phyloP scores from a whole-genome alignment of 1,140 invertebrate species.

The Drosophila ercepeae region DNA sequence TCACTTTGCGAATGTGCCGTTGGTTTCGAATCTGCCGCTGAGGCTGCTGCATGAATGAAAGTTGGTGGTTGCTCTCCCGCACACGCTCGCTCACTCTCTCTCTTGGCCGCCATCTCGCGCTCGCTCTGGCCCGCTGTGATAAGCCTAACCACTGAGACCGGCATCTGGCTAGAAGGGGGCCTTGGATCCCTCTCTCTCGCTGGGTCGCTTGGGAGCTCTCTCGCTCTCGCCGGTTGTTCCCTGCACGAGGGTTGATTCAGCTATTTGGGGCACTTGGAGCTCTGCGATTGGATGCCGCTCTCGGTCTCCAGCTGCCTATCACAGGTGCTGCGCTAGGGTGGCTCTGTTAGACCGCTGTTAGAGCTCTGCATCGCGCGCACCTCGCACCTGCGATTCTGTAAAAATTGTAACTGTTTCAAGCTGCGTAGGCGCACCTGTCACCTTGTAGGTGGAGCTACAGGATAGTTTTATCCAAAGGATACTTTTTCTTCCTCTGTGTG shows the following conservation, averaged over 20 bases:
- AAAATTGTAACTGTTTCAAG: not conserved
- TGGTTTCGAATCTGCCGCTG: not conserved
- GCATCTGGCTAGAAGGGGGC: not conserved
- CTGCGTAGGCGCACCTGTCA: conserved; percentile 51
- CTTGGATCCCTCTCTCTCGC: conserved; percentile 16
- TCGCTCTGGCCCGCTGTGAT: conserved; percentile 10
- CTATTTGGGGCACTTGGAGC: conserved; percentile 53
- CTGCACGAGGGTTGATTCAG: conserved; percentile 70
- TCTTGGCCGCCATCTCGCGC: conserved; percentile 54
- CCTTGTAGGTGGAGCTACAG: conserved; percentile 37
- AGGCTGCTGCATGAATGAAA: conserved; percentile 3
- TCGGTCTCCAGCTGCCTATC: conserved; percentile 61
- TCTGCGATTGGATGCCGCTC: conserved; percentile 62
- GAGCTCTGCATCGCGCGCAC: conserved; percentile 13
- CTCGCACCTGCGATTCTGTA: conserved; percentile 25
- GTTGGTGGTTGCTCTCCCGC: conserved; percentile 38
- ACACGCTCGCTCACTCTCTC: conserved; percentile 32
- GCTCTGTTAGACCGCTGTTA: conserved; percentile 35
- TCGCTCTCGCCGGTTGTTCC: conserved; percentile 14
- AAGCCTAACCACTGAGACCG: not conserved
- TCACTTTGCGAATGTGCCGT: conserved; percentile 65
- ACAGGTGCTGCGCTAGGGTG: conserved; percentile 63
- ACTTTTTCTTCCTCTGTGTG: too few species aligned
- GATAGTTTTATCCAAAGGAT: conserved; percentile 14
- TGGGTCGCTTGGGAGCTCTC: not conserved